Percentiles rank a stretch among this genome's conserved stretches.
phyloP scores from a whole-genome alignment of 2,797 vertebrate species.

The Macropodus opercularis region DNA sequence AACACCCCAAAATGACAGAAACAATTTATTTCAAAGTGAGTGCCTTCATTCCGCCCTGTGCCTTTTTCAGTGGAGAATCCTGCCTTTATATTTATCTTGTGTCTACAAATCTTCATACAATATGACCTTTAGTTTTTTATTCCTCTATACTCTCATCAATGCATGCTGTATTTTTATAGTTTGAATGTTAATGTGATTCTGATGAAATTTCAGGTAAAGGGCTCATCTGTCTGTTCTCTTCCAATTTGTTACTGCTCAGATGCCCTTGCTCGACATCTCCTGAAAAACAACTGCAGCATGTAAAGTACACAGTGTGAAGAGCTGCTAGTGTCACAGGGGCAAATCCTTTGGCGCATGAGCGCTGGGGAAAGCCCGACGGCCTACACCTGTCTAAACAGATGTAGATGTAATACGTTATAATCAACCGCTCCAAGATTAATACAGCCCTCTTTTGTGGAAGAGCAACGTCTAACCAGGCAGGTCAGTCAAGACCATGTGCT shows the following conservation, averaged over 20 bases:
- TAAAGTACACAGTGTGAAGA: not conserved
- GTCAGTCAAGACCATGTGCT: slow-evolving; percentile 24
- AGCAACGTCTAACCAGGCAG: slow-evolving; percentile 22
- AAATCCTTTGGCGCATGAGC: slow-evolving; percentile 6
- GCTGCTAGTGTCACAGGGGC: not conserved
- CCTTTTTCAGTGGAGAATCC: not conserved
- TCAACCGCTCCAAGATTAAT: slow-evolving; percentile 30
- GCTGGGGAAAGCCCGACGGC: slow-evolving; percentile 22
- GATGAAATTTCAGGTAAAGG: not conserved
- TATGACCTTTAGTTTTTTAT: slow-evolving; percentile 4
- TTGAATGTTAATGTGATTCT: not conserved
- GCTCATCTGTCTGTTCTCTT: not conserved
- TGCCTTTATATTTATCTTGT: not conserved
- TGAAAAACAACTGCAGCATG: slow-evolving; percentile 29
- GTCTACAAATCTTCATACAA: not conserved
- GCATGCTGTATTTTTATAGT: not conserved
- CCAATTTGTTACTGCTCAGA: not conserved
- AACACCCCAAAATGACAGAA: slow-evolving; percentile 22
- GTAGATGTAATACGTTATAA: slow-evolving; percentile 36
- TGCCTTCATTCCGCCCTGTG: not conserved
- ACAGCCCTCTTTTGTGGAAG: slow-evolving; percentile 9
- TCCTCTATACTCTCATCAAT: not conserved
- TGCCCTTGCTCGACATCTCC: slow-evolving; percentile 14
- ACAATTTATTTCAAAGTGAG: slow-evolving; percentile 31
- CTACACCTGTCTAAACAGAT: slow-evolving; percentile 55